Evolutionary conservation across 2,797 vertebrate genomes (phyloP).

Genomic region (Cynopterus sphinx): DNA sequence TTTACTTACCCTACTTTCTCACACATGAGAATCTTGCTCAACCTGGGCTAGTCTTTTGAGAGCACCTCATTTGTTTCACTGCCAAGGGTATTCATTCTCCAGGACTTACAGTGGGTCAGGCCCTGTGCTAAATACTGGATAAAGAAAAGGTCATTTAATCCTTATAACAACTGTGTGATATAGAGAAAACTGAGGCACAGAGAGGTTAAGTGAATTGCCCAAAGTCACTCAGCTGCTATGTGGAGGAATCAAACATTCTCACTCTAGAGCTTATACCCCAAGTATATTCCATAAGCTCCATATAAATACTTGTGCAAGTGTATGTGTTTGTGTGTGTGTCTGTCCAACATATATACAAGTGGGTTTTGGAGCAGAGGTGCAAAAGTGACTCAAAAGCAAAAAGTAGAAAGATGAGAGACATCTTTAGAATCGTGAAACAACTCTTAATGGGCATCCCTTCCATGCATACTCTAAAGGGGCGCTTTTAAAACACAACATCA

Average conservation of each 20-base stretch:
- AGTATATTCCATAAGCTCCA: background rate
- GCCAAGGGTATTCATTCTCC: background rate
- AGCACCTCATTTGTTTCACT: background rate
- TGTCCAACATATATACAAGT: background rate
- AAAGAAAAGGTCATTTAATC: background rate
- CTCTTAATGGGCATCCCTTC: background rate
- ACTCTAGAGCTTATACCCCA: background rate
- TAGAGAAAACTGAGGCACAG: background rate
- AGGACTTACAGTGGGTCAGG: background rate
- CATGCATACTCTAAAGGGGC: background rate
- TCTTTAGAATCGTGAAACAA: background rate
- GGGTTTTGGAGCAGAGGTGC: background rate
- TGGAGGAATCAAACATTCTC: background rate
- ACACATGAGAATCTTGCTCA: slow-evolving; percentile 32
- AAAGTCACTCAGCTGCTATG: background rate
- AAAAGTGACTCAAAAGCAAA: background rate
- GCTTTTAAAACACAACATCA: background rate
- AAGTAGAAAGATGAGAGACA: background rate
- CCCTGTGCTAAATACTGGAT: background rate
- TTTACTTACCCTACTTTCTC: slow-evolving; percentile 29
- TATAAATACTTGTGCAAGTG: background rate
- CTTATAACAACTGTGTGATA: background rate
- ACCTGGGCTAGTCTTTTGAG: background rate
- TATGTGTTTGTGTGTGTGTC: background rate
- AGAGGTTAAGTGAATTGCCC: background rate